Base-by-base conservation (phyloP, 1,140 invertebrate genomes). In the Drosophila albomicans region DNA sequence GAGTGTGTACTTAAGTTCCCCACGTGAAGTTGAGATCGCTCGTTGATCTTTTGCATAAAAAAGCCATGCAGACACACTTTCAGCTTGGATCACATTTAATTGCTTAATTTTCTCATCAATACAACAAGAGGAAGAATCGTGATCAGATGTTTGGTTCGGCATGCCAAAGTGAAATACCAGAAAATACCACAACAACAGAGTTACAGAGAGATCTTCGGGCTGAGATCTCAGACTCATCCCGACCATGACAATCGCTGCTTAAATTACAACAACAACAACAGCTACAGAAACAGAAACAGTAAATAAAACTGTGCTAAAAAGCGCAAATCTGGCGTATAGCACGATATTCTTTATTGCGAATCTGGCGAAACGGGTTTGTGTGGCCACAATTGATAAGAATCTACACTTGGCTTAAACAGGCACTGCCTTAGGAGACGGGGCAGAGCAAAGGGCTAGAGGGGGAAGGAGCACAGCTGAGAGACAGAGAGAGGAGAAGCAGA, bases 261-360 rank as follows among this genome's bases (percentile, higher is more conserved):
- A 78, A 79, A 70, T 56, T 57, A 66, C 84, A 72, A 88, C 20
- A 28, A 41, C 49, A 41, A 35, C 45, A 48, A 6, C 5, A 43
- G 5, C 20, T 25, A 25, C 64, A 69, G 4, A 41, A 20, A 75
- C 81, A 84, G 68, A 71, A 79, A 80, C 75, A 80, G 82, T 73
- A 75, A 85, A 81, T 75, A 78, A 84, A 77, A 77, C 69, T 77
- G 75, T 68, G 75, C 69, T 73, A 73, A 77, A 77, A 74, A 80
- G 79, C 80, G 75, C 71, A 85, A 89, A 89, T 89, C 72, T 89
- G 85, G 78, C 85, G 81, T 89, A 89, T 77, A 89, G 81, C 85
- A 89, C 86, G 85, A 89, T 89, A 89, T 89, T 90, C 86, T 85
- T 89, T 88, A 84, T 88, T 84, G 85, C 78, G 79, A 88, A 79